phyloP scores from a whole-genome alignment of 92 coral and sea anemone species.

The Phenganax marumi region DNA sequence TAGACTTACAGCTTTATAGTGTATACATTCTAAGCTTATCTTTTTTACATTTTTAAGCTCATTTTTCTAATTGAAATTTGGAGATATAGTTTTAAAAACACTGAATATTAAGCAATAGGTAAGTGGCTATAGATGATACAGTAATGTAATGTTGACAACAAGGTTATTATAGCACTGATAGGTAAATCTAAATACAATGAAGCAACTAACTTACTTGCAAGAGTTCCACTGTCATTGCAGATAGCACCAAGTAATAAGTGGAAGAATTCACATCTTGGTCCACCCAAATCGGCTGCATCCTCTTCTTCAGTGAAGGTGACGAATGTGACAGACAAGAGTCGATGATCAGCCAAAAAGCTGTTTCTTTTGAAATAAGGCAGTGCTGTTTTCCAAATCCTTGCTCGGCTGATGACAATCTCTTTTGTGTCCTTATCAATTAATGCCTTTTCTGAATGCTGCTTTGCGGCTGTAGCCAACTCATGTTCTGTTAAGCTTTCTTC shows the following conservation, averaged over 20 bases:
- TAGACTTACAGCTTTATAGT: too few relatives aligned
- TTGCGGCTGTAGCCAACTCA: too few relatives aligned
- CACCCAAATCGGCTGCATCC: slow-evolving; percentile 55
- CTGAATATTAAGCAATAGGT: too few relatives aligned
- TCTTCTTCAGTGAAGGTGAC: slow-evolving; percentile 52
- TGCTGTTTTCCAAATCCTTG: slow-evolving; percentile 43
- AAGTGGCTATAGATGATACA: too few relatives aligned
- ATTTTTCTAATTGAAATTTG: too few relatives aligned
- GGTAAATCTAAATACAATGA: too few relatives aligned
- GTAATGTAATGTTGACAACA: not conserved
- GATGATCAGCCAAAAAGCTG: slow-evolving; percentile 30
- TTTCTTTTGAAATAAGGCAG: slow-evolving; percentile 46
- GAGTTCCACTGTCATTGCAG: slow-evolving; percentile 52
- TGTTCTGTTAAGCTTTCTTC: too few relatives aligned
- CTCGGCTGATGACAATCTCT: slow-evolving; percentile 45
- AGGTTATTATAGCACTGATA: too few relatives aligned
- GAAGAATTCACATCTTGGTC: slow-evolving; percentile 51
- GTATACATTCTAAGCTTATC: too few relatives aligned
- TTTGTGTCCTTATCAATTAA: slow-evolving; percentile 25
- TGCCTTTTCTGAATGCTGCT: slow-evolving; percentile 48
- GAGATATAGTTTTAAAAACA: too few relatives aligned
- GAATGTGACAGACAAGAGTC: slow-evolving; percentile 45
- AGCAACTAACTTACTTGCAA: slow-evolving; percentile 48
- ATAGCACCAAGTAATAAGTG: slow-evolving; percentile 52
- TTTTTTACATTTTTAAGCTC: not conserved